A percentile compares a stretch with the other conserved stretches of the same genome.
These are phyloP conservation scores for Agrochola circellaris DNA, from an alignment of 2,888 invertebrate genomes.

Conservation along the genomic window DNA sequence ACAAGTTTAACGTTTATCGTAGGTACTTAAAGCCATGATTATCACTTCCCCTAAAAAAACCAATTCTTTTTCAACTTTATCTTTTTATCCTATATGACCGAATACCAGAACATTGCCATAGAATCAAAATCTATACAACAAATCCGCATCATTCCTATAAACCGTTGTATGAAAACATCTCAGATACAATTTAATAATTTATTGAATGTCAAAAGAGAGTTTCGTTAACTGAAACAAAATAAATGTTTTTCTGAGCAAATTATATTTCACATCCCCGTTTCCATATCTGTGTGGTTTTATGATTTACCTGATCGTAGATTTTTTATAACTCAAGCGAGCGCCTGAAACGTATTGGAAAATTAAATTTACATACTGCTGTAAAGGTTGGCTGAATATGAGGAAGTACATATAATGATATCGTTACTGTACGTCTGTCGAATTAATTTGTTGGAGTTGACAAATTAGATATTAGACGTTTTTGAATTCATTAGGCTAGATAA, in stretches of 20 bases:
- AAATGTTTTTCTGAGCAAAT: constrained; percentile 58
- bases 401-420: constrained; percentile 9
- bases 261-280: constrained; percentile 59
- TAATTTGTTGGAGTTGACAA: not conserved
- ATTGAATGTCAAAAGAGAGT: constrained; percentile 60
- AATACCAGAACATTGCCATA: not conserved
- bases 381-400: constrained; percentile 55
- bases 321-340: constrained; percentile 70
- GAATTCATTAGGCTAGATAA: too few species aligned
- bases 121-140: constrained; percentile 21
- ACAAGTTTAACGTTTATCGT: not conserved
- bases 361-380: constrained; percentile 73
- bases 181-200: constrained; percentile 66
- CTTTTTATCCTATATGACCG: constrained; percentile 12
- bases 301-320: constrained; percentile 75
- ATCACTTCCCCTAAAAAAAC: not conserved
- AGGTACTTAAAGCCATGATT: not conserved
- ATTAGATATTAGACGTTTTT: too few species aligned
- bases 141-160: constrained; percentile 32
- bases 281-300: constrained; percentile 67
- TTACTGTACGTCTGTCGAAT: constrained; percentile 24
- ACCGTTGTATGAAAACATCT: constrained; percentile 31
- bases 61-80: constrained; percentile 9
- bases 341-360: constrained; percentile 71
- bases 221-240: constrained; percentile 55